Base-by-base conservation (phyloP, 2,113 vertebrate genomes). In the Ellobius talpinus region DNA sequence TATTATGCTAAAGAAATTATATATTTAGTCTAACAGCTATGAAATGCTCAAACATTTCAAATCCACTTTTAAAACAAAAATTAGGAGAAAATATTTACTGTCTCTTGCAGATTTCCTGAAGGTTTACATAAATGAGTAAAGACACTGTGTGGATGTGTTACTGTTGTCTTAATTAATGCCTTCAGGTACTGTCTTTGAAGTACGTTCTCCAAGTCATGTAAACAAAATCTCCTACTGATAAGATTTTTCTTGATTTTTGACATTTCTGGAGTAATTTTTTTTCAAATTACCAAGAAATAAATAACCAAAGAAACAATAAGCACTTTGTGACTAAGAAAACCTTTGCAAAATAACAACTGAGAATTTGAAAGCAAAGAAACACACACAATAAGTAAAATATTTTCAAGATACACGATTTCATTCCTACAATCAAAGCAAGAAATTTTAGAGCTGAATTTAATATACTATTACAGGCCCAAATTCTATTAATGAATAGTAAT, bases 21-120 rank as follows among this genome's bases (percentile, higher is more conserved):
- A 39, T n/a, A 47, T 91, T 70, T 58, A 94, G 7, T 31, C 90
- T 70, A 94, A 65, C 47, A 87, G n/a, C 2, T 77, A 3, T 73
- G 81, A 77, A 23, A 61, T 2, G 23, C 2, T 90, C 23, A 23
- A 39, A 14, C 68, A n/a, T 88, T 92, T 89, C 14, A 89, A 68
- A 63, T 94, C 68, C 9, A 88, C 90, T 95, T 91, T 9, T 74
- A 84, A 89, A 90, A 52, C 3, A 92, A 74, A 39, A 79, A 58
- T 96, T 84, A 52, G 87, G 9, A 65, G 47, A 77, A 93, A 94
- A 94, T 92, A 24, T 66, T 81, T 90, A 2, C 70, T 92, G 45
- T 26, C 26, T 96, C 14, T 11, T 26, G 24, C 5, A 87, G 12
- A 79, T 76, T 81, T 93, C 26, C 39, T 79, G 3, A 50, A 81